Percentiles rank a stretch among this genome's conserved stretches.
Evolutionary conservation across 2,113 vertebrate species (phyloP).

Genomic region (Picathartes gymnocephalus): DNA sequence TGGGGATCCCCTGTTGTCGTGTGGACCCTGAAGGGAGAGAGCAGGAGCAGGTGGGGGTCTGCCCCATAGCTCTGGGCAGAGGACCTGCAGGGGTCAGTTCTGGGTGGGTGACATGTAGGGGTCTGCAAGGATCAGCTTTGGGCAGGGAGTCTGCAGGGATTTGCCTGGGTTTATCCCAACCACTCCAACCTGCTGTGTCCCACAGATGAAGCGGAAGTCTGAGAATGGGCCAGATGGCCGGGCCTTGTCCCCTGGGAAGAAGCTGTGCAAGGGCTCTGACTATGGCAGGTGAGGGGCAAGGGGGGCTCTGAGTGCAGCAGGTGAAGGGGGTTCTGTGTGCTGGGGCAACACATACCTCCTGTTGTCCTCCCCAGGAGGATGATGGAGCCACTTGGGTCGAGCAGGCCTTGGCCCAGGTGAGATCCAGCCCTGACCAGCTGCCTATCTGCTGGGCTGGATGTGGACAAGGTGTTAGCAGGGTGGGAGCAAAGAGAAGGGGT

Average conservation of each 20-base stretch:
- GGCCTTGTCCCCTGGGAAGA: slow-evolving; percentile 58
- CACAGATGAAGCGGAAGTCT: slow-evolving; percentile 66
- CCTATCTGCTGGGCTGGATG: not conserved
- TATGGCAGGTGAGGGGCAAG: slow-evolving; percentile 18
- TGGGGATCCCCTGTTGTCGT: not conserved
- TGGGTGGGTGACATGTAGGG: not conserved
- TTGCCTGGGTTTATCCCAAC: not conserved
- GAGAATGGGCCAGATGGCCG: slow-evolving; percentile 40
- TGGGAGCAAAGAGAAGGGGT: not conserved
- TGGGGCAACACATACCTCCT: accelerated
- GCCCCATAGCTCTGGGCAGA: too few species aligned
- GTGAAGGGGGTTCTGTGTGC: not conserved
- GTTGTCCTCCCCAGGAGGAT: not conserved
- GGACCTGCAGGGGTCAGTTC: accelerated
- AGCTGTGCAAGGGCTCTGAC: slow-evolving; percentile 59
- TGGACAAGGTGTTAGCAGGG: not conserved
- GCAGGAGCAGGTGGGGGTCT: not conserved
- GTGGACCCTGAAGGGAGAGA: too few species aligned
- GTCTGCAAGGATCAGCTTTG: not conserved
- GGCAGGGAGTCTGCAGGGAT: not conserved
- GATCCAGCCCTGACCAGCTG: not conserved
- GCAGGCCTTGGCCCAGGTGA: not conserved
- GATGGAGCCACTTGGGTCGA: not conserved
- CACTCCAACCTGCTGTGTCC: not conserved
- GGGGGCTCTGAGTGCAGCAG: not conserved